These are phyloP conservation scores for Mystacornis crossleyi DNA, from an alignment of 2,113 vertebrate genomes.

Conservation along the genomic window DNA sequence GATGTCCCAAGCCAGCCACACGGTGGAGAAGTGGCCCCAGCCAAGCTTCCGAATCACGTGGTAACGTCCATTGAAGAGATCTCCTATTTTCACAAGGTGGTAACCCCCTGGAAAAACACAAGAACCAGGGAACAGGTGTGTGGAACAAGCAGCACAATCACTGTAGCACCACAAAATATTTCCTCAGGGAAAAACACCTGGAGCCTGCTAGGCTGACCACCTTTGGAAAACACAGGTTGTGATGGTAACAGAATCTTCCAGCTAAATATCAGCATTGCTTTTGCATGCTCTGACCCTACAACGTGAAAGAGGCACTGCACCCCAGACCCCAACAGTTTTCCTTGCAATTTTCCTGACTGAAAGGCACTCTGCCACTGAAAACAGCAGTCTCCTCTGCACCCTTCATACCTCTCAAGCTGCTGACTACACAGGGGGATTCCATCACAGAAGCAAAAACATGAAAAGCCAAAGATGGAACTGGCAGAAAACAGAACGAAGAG, in stretches of 20 bases:
- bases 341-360: background rate
- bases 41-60: constrained; percentile 97
- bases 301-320: rapidly evolving
- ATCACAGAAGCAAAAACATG: background rate
- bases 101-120: constrained; percentile 85
- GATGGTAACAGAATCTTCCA: background rate
- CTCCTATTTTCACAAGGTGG: constrained; percentile 96
- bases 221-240: background rate
- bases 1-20: constrained; percentile 98
- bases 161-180: background rate
- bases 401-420: background rate
- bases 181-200: background rate
- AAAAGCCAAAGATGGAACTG: background rate
- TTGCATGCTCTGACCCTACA: rapidly evolving
- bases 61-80: constrained; percentile 91
- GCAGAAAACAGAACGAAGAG: background rate
- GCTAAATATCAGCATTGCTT: background rate
- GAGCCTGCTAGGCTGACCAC: background rate
- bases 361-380: background rate
- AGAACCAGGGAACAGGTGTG: background rate
- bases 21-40: constrained; percentile 98
- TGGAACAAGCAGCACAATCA: background rate
- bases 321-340: rapidly evolving
- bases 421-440: background rate
- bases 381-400: background rate